Percentiles rank a stretch among this genome's conserved stretches.
Conservation (phyloP, 2,113 vertebrate genomes). For the Tapirus terrestris region DNA sequence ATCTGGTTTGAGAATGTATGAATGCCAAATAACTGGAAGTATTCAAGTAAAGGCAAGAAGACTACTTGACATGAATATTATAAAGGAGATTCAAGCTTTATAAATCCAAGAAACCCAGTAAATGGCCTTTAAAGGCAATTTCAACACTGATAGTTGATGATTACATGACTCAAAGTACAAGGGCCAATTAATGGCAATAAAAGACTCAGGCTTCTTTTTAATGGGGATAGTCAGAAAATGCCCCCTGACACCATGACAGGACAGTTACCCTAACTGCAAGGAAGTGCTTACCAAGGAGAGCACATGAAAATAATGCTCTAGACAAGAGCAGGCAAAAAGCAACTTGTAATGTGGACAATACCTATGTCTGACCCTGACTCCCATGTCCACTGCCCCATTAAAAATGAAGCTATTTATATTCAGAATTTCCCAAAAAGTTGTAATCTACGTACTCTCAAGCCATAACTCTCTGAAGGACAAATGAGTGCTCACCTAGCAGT, state of each 20-base stretch:
- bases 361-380: background rate
- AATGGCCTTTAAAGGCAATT: background rate
- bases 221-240: background rate
- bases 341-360: background rate
- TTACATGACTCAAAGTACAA: conserved; percentile 15
- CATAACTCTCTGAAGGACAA: background rate
- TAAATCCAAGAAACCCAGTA: background rate
- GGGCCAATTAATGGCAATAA: background rate
- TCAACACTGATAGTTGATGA: conserved; percentile 28
- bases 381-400: background rate
- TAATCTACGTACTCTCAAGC: background rate
- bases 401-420: background rate
- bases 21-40: background rate
- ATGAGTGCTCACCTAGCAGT: background rate
- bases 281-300: background rate
- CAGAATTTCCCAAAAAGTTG: background rate
- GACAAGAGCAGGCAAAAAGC: background rate
- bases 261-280: background rate
- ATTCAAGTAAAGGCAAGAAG: background rate
- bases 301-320: background rate
- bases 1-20: background rate
- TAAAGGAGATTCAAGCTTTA: background rate
- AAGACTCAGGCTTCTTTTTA: background rate
- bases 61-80: background rate
- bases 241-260: background rate